Conservation (phyloP, 1,140 invertebrate genomes). For the Heterodera schachtii region DNA sequence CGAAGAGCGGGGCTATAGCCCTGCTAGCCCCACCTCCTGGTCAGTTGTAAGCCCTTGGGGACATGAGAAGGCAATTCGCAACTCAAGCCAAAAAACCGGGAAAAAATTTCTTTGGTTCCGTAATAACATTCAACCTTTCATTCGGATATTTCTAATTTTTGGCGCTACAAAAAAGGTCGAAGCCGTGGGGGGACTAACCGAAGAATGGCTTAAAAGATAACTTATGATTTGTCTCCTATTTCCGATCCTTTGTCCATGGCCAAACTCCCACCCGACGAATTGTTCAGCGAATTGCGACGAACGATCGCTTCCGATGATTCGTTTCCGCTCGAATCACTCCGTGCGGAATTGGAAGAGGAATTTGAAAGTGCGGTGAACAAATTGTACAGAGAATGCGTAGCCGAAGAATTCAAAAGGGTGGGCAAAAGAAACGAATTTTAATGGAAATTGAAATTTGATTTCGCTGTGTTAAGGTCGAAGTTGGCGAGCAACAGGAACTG, state of each 20-base stretch:
- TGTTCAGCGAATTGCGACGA: constrained; percentile 25
- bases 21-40: no score
- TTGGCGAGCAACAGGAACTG: constrained; percentile 26
- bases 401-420: constrained; percentile 5
- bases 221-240: background rate
- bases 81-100: no score
- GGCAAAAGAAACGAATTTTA: background rate
- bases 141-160: no score
- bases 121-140: constrained; percentile 7
- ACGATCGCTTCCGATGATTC: background rate
- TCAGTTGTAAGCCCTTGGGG: no score
- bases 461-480: background rate
- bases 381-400: constrained; percentile 35
- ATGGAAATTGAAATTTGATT: background rate
- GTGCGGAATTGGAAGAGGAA: constrained; percentile 37
- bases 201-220: constrained; percentile 14
- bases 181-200: no score
- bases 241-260: constrained; percentile 13
- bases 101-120: no score
- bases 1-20: no score
- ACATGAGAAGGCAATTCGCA: no score
- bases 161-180: no score
- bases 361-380: constrained; percentile 25
- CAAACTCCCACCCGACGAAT: constrained; percentile 10
- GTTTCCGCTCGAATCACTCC: constrained; percentile 33